Percentiles rank a stretch among this genome's conserved stretches.
Conservation (phyloP, 2,797 vertebrate species). For the Girardinus metallicus region DNA sequence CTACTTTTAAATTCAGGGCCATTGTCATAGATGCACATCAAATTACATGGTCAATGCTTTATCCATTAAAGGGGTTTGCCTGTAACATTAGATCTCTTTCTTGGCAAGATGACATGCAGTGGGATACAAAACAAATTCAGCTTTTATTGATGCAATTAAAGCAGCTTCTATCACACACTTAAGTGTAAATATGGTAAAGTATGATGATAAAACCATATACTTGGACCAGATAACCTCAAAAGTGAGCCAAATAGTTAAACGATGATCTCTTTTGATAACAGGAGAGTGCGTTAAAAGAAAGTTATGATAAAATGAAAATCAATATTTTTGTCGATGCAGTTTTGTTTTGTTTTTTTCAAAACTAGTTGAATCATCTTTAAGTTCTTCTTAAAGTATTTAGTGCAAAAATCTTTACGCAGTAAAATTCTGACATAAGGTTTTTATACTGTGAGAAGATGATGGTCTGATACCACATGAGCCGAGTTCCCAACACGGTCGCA, state of each 20-base stretch:
- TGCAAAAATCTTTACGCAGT: neutral
- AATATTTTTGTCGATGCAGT: neutral
- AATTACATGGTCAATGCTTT: slow-evolving; percentile 54
- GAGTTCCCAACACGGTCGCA: neutral
- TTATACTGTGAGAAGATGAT: neutral
- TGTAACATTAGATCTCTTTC: slow-evolving; percentile 33
- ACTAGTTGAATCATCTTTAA: neutral
- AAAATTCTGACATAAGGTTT: neutral
- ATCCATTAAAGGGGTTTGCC: slow-evolving; percentile 32
- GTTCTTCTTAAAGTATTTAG: neutral
- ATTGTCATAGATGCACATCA: slow-evolving; percentile 59
- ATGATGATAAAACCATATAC: too few relatives aligned
- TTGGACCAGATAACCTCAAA: slow-evolving; percentile 4
- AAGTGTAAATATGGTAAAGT: neutral
- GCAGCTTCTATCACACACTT: neutral
- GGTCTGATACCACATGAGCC: too few relatives aligned
- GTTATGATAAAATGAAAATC: neutral
- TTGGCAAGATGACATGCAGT: slow-evolving; percentile 9
- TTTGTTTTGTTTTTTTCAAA: too few relatives aligned
- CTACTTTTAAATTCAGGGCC: slow-evolving; percentile 28
- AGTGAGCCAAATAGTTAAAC: neutral
- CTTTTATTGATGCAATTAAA: slow-evolving; percentile 29
- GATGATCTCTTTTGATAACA: neutral
- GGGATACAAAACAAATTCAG: slow-evolving; percentile 30
- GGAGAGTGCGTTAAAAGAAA: neutral